Base-by-base conservation (phyloP, 2,797 vertebrate species). In the Rhynchonycteris naso region DNA sequence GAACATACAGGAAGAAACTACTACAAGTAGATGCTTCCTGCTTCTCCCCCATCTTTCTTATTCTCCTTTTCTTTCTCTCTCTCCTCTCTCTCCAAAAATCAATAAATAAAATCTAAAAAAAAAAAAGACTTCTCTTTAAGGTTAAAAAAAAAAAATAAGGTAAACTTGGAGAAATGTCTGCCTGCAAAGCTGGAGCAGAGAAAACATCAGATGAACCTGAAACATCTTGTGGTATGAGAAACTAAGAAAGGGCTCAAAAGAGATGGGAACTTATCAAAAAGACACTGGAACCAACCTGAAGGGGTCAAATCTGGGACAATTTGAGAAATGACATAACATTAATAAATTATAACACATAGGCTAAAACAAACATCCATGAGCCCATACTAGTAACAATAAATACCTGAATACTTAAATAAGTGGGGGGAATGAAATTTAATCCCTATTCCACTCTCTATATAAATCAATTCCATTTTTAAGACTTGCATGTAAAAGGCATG, bases 381-480 rank as follows among this genome's bases (percentile, higher is more conserved):
- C 76, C 52, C n/a, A 88, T n/a, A 85, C 3, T n/a, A 11, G 74
- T 38, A 89, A 81, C 88, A 83, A 82, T 11, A 84, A 88, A 69
- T 12, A 78, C 56, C 43, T 33, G 3, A 78, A 58, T 35, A 21
- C 4, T 28, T 21, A 74, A 91, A 33, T 47, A 75, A 88, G 52
- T 74, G 11, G 4, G 56, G 35, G 18, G 9, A 19, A 76, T 68
- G 50, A 92, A 69, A 91, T 5, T 69, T 26, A 92, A 80, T 85
- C 80, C 28, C 7, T 47, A 87, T 65, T 94, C 22, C 0, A 69
- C 19, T 76, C 15, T 58, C 15, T 47, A 68, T 81, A 81, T 95
- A 87, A 95, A 79, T 59, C 88, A 84, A 79, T 28, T 69, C 43
- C 43, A 43, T 43, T 43, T 43, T 43, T 90, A 94, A 79, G 72